Evolutionary conservation across 2,888 invertebrate species (phyloP).

Genomic region (Lasius fuliginosus): DNA sequence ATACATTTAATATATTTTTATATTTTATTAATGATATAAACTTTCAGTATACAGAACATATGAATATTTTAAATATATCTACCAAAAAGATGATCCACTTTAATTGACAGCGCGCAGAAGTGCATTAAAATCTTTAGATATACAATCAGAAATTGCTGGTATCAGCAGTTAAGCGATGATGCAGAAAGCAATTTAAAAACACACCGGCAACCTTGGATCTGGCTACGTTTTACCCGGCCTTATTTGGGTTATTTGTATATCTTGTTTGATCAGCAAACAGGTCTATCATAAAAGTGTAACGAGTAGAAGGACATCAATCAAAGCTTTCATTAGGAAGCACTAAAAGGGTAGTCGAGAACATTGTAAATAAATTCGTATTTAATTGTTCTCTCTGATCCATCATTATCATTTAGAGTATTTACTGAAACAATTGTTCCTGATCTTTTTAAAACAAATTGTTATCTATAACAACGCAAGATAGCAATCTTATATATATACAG

Average conservation of each 20-base stretch:
- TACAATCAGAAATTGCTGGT: neutral
- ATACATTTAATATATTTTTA: neutral
- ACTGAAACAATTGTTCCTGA: slow-evolving; percentile 4
- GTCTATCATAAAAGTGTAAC: slow-evolving; percentile 52
- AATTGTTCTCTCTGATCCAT: slow-evolving; percentile 22
- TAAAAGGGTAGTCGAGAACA: neutral
- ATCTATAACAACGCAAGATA: neutral
- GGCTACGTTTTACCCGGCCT: slow-evolving; percentile 54
- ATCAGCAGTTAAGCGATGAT: slow-evolving; percentile 48
- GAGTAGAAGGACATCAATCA: neutral
- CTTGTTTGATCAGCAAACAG: slow-evolving; percentile 72
- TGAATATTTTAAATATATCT: neutral
- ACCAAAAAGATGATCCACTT: neutral
- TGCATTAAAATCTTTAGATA: slow-evolving; percentile 2
- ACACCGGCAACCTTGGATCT: slow-evolving; percentile 64
- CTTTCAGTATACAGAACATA: neutral
- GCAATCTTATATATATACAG: neutral
- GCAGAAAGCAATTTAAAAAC: slow-evolving; percentile 65
- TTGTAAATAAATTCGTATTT: slow-evolving; percentile 20
- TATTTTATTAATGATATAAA: neutral
- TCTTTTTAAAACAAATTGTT: slow-evolving; percentile 21
- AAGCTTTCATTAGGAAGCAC: slow-evolving; percentile 25
- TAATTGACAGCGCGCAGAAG: neutral
- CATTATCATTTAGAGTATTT: slow-evolving; percentile 11
- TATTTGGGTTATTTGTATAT: slow-evolving; percentile 72